Conservation (phyloP, 1,140 invertebrate species). For the Colletes gigas region DNA sequence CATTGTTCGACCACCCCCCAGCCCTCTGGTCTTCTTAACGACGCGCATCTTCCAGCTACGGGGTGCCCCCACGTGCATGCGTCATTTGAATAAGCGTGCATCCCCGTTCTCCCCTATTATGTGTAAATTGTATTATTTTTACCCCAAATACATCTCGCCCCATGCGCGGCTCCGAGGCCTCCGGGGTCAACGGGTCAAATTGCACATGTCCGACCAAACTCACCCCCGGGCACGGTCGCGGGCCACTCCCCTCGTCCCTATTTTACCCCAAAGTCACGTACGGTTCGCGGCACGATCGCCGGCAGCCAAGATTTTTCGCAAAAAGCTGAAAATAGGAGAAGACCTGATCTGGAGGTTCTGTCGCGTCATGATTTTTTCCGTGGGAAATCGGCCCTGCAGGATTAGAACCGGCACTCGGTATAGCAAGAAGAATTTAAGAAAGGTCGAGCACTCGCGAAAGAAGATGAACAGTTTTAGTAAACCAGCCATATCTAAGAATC, state of each 20-base stretch:
- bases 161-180: conserved; percentile 53
- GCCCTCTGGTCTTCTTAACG: not conserved
- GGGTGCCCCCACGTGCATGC: conserved; percentile 53
- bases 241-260: conserved; percentile 45
- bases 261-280: conserved; percentile 53
- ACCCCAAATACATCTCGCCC: conserved; percentile 80
- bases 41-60: conserved; percentile 52
- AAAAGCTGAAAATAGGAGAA: not conserved
- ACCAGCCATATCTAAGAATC: too few species aligned
- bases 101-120: conserved; percentile 75
- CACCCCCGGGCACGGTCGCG: conserved; percentile 62
- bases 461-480: too few species aligned
- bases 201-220: conserved; percentile 78
- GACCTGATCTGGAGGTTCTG: not conserved
- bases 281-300: conserved; percentile 27
- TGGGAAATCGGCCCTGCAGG: too few species aligned
- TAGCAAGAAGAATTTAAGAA: too few species aligned
- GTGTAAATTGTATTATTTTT: conserved; percentile 82
- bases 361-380: too few species aligned
- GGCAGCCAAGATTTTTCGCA: conserved; percentile 12
- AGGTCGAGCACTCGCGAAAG: too few species aligned
- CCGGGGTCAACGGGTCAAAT: conserved; percentile 80
- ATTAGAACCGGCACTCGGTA: too few species aligned
- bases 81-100: conserved; percentile 77
- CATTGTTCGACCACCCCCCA: conserved; percentile 41